A percentile compares a stretch with the other conserved stretches of the same genome.
phyloP scores from a whole-genome alignment of 2,888 invertebrate genomes.

The Podabrus alpinus region DNA sequence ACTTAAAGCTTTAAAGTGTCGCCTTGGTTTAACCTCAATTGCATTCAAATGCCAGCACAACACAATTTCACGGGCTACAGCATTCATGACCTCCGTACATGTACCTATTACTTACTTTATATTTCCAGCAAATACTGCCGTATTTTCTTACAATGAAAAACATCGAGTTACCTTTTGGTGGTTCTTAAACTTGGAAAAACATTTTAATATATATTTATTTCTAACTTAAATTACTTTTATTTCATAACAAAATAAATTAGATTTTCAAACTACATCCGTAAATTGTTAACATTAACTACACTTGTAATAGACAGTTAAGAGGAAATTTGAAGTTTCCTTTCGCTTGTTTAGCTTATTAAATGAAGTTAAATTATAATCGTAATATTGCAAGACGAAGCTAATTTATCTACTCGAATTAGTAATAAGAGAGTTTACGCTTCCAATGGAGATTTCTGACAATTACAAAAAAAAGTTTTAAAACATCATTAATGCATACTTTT shows the following conservation, averaged over 20 bases:
- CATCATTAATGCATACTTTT: too few relatives aligned
- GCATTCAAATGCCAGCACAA: constrained; percentile 42
- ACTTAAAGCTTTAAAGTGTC: constrained; percentile 28
- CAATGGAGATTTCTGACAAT: too few relatives aligned
- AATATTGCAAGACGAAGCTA: neutral
- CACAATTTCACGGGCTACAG: constrained; percentile 45
- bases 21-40: constrained; percentile 39
- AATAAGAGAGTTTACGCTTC: too few relatives aligned
- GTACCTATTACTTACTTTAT: constrained; percentile 17
- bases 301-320: neutral
- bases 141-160: neutral
- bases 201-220: neutral
- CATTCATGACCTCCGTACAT: constrained; percentile 41
- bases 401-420: too few relatives aligned
- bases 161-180: neutral
- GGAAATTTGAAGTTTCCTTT: neutral
- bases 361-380: neutral
- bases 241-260: neutral
- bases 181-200: neutral
- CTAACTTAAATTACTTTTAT: neutral
- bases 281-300: neutral
- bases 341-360: neutral
- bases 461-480: too few relatives aligned
- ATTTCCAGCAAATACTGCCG: neutral
- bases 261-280: neutral